Conservation (phyloP, 2,113 vertebrate genomes). For the Cyrtonyx montezumae region DNA sequence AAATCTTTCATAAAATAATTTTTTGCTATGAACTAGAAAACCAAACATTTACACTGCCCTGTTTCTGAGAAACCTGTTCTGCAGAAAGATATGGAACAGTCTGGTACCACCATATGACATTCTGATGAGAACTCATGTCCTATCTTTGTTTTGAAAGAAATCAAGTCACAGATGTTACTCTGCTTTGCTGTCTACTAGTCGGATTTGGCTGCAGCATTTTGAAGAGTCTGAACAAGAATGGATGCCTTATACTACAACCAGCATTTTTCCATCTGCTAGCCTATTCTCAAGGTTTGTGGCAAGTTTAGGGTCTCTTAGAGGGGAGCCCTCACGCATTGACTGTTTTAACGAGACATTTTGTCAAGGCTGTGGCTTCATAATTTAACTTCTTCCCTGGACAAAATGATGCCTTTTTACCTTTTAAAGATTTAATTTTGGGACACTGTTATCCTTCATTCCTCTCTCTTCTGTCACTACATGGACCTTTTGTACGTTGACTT, state of each 20-base stretch:
- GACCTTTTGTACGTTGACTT: background rate
- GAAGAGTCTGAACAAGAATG: background rate
- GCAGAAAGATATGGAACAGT: background rate
- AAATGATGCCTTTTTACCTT: background rate
- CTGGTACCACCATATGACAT: background rate
- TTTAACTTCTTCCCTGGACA: background rate
- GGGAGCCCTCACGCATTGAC: background rate
- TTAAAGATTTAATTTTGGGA: background rate
- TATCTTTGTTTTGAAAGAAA: constrained; percentile 11
- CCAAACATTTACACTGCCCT: background rate
- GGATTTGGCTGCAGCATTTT: background rate
- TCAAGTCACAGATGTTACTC: background rate
- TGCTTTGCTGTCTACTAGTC: background rate
- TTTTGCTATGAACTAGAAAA: constrained; percentile 8
- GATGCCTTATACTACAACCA: background rate
- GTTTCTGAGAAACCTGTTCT: constrained; percentile 41
- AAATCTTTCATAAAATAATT: constrained; percentile 29
- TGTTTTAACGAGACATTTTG: background rate
- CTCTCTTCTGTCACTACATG: background rate
- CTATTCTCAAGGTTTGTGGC: background rate
- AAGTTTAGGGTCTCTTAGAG: background rate
- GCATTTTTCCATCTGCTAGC: background rate
- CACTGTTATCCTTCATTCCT: background rate
- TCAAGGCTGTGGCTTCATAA: background rate
- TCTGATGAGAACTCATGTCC: constrained; percentile 7